These are phyloP conservation scores for Pipistrellus nathusii DNA, from an alignment of 2,797 vertebrate genomes.

Conservation along the genomic window DNA sequence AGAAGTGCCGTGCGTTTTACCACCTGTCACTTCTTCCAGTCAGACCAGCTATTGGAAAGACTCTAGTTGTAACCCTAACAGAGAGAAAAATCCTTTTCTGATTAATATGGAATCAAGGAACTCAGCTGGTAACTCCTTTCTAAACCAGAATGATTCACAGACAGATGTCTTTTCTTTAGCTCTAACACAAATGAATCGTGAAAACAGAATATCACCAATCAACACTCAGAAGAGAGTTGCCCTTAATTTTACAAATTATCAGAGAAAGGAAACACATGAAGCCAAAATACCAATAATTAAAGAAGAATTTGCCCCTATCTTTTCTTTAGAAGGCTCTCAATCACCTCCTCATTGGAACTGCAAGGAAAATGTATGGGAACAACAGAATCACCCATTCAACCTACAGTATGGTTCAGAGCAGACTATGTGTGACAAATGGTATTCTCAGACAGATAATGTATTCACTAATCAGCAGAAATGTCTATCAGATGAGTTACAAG, in stretches of 20 bases:
- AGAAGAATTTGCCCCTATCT: slow-evolving; percentile 45
- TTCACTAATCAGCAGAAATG: slow-evolving; percentile 52
- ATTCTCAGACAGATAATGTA: slow-evolving; percentile 65
- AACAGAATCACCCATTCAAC: slow-evolving; percentile 67
- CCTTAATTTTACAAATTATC: slow-evolving; percentile 73
- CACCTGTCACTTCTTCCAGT: slow-evolving; percentile 55
- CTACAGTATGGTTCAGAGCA: neutral
- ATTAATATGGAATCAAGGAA: slow-evolving; percentile 64
- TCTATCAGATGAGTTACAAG: slow-evolving; percentile 53
- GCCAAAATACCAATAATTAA: slow-evolving; percentile 57
- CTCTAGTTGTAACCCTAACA: neutral
- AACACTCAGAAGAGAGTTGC: slow-evolving; percentile 9
- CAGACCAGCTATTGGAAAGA: slow-evolving; percentile 53
- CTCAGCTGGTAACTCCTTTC: slow-evolving; percentile 52
- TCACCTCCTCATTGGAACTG: slow-evolving; percentile 47
- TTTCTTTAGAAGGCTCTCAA: slow-evolving; percentile 64
- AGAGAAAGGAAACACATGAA: slow-evolving; percentile 62
- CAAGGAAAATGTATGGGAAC: slow-evolving; percentile 56
- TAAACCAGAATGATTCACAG: slow-evolving; percentile 55
- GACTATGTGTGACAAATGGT: slow-evolving; percentile 52
- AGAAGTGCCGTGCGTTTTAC: slow-evolving; percentile 51
- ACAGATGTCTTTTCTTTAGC: slow-evolving; percentile 77
- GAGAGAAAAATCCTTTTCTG: slow-evolving; percentile 54
- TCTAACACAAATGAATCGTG: slow-evolving; percentile 54
- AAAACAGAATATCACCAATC: slow-evolving; percentile 57